A percentile compares a stretch with the other conserved stretches of the same genome.
Evolutionary conservation across 2,113 vertebrate genomes (phyloP).

Genomic region (Calyptommatus sinebrachiatus): DNA sequence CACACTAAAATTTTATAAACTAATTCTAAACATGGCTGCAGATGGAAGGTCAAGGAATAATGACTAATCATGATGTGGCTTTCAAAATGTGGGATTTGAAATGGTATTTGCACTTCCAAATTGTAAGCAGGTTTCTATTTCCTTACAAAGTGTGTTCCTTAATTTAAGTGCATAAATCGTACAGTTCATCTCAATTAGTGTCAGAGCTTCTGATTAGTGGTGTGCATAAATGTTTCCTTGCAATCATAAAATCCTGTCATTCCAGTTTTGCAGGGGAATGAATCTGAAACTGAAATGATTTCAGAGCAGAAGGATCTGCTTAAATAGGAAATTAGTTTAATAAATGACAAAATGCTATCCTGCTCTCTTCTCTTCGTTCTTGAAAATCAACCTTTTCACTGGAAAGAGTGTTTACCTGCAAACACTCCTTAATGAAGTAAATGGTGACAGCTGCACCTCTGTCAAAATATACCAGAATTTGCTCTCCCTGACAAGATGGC

Average conservation of each 20-base stretch:
- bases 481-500: not conserved
- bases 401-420: not conserved
- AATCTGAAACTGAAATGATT: not conserved
- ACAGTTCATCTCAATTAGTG: slow-evolving; percentile 7
- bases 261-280: not conserved
- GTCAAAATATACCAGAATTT: slow-evolving; percentile 2
- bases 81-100: not conserved
- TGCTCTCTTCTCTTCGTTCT: not conserved
- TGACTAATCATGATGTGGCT: not conserved
- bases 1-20: not conserved
- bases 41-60: not conserved
- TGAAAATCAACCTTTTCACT: not conserved
- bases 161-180: not conserved
- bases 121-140: not conserved
- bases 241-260: slow-evolving; percentile 5
- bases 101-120: not conserved
- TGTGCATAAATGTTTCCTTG: not conserved
- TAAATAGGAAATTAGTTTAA: not conserved
- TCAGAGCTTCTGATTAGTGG: not conserved
- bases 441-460: not conserved
- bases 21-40: not conserved
- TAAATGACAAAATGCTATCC: not conserved
- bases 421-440: not conserved
- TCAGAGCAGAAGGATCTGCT: not conserved
- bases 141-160: slow-evolving; percentile 1